These are phyloP conservation scores for Staurois parvus DNA, from an alignment of 2,797 vertebrate genomes.

Conservation along the genomic window DNA sequence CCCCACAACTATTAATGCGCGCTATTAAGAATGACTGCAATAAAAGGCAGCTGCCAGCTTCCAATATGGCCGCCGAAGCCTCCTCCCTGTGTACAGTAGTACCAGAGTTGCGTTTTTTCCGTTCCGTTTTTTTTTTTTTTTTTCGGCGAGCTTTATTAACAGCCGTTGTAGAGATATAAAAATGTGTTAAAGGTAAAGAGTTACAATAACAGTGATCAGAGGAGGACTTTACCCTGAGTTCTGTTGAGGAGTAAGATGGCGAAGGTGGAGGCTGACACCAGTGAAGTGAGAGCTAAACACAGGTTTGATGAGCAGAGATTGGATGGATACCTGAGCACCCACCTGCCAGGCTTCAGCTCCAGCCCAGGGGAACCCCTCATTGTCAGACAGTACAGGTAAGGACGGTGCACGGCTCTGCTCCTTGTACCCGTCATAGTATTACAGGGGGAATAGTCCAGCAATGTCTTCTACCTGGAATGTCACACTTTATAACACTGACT, in stretches of 20 bases:
- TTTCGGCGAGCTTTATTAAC: conserved; percentile 37
- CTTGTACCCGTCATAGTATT: too few relatives aligned
- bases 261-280: conserved; percentile 64
- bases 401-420: too few relatives aligned
- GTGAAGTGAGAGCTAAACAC: conserved; percentile 79
- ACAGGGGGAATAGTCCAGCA: too few relatives aligned
- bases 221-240: neutral
- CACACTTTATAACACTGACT: too few relatives aligned
- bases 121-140: neutral
- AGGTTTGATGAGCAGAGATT: conserved; percentile 75
- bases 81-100: neutral
- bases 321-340: conserved; percentile 77
- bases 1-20: neutral
- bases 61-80: conserved; percentile 26
- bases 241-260: conserved; percentile 49
- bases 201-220: neutral
- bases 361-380: conserved; percentile 66
- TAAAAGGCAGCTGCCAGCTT: neutral
- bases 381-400: conserved; percentile 88
- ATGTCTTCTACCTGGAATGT: too few relatives aligned
- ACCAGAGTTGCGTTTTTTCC: neutral
- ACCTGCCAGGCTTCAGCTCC: conserved; percentile 71
- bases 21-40: neutral
- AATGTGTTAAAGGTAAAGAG: conserved; percentile 28
- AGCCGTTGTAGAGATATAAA: neutral